Percentiles rank a stretch among this genome's conserved stretches.
Conservation (phyloP, 2,113 vertebrate genomes). For the Bothrops jararaca region DNA sequence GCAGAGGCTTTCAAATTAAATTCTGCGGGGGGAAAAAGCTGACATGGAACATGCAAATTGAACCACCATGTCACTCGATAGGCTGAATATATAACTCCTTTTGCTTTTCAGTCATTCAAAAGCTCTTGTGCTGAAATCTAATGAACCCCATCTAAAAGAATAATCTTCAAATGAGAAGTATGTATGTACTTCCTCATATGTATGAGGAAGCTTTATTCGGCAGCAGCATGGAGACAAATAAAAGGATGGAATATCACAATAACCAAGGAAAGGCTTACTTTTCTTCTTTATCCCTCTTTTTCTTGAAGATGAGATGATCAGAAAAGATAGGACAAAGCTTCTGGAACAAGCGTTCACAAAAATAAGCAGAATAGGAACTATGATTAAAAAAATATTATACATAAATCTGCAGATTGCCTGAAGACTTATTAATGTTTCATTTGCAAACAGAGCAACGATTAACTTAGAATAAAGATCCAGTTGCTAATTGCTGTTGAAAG, state of each 20-base stretch:
- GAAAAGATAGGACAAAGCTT: neutral
- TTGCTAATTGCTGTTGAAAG: neutral
- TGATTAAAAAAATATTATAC: neutral
- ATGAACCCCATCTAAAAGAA: constrained; percentile 9
- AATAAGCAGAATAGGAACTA: neutral
- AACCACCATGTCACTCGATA: neutral
- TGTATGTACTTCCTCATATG: too few relatives aligned
- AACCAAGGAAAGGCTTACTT: neutral
- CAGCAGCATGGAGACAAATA: neutral
- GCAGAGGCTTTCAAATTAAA: constrained; percentile 9
- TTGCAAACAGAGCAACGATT: neutral
- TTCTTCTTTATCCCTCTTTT: neutral
- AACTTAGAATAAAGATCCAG: neutral
- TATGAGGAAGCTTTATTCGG: constrained; percentile 2
- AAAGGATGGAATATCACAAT: constrained; percentile 17
- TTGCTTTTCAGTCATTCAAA: constrained; percentile 20
- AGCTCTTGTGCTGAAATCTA: neutral
- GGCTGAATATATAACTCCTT: constrained; percentile 14
- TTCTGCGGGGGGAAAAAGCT: neutral
- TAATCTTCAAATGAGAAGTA: constrained; percentile 11
- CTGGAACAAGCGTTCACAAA: neutral
- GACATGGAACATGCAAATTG: neutral
- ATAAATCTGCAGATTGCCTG: neutral
- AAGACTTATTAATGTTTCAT: neutral
- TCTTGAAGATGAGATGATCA: neutral